These are phyloP conservation scores for Tenebrio molitor DNA, from an alignment of 1,140 invertebrate genomes.

Conservation along the genomic window DNA sequence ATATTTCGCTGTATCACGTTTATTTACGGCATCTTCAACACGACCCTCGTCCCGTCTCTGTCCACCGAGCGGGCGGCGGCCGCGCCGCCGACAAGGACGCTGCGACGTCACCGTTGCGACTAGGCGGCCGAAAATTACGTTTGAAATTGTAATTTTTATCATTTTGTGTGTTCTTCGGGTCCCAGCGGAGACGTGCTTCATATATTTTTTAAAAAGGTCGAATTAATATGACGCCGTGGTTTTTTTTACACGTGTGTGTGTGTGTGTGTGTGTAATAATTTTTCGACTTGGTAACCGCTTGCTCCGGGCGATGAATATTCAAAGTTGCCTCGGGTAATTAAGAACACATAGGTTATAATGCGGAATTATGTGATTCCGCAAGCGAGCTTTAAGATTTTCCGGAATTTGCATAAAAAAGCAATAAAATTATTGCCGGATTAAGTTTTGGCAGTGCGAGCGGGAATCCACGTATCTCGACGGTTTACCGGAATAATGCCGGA, in stretches of 20 bases:
- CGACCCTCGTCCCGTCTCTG: not conserved
- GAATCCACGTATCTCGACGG: constrained; percentile 49
- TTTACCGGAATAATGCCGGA: constrained; percentile 50
- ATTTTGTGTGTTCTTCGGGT: constrained; percentile 45
- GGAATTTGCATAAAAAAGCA: constrained; percentile 65
- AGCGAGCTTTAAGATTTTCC: constrained; percentile 60
- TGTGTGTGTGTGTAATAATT: constrained; percentile 22
- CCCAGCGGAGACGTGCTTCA: constrained; percentile 34
- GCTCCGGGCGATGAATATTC: constrained; percentile 32
- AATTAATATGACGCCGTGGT: constrained; percentile 30
- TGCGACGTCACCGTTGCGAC: not conserved
- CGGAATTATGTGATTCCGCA: constrained; percentile 57
- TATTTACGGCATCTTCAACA: constrained; percentile 24
- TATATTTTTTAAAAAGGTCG: constrained; percentile 42
- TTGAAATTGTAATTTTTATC: constrained; percentile 41
- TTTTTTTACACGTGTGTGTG: constrained; percentile 24
- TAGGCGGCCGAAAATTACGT: constrained; percentile 23
- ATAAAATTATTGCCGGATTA: constrained; percentile 64
- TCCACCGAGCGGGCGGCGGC: not conserved
- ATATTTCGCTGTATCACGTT: constrained; percentile 41
- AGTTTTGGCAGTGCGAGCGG: constrained; percentile 43
- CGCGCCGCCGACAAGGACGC: not conserved
- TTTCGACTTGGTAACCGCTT: not conserved
- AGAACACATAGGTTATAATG: constrained; percentile 63
- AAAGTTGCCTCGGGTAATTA: constrained; percentile 54